A percentile compares a stretch with the other conserved stretches of the same genome.
phyloP scores from a whole-genome alignment of 2,888 invertebrate species.

The Neocrepidodera transversa region DNA sequence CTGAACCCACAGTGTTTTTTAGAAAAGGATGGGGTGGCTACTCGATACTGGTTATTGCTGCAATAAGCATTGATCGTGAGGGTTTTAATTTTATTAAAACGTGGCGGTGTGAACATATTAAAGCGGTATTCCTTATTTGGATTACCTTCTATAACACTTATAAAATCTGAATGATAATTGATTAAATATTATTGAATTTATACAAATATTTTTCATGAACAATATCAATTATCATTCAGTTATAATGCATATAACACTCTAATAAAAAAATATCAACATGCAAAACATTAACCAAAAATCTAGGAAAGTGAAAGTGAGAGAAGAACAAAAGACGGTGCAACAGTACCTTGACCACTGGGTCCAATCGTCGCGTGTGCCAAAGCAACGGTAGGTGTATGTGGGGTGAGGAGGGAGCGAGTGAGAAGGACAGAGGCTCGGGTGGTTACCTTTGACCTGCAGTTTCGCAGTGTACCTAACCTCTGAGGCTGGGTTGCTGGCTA shows the following conservation, averaged over 20 bases:
- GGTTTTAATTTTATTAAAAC: constrained; percentile 43
- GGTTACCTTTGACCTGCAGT: constrained; percentile 83
- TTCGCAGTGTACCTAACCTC: constrained; percentile 81
- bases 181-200: no score
- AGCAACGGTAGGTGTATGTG: constrained; percentile 59
- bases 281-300: constrained; percentile 38
- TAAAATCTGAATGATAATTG: constrained; percentile 11
- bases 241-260: background rate
- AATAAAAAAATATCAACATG: constrained; percentile 33
- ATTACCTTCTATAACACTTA: constrained; percentile 37
- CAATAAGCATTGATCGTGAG: constrained; percentile 46
- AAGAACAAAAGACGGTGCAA: constrained; percentile 67
- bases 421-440: constrained; percentile 55
- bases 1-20: constrained; percentile 22
- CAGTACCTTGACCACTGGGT: constrained; percentile 68
- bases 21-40: constrained; percentile 46
- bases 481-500: constrained; percentile 79
- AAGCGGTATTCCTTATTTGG: constrained; percentile 40
- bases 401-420: constrained; percentile 41
- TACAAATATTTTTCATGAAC: no score
- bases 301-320: constrained; percentile 42
- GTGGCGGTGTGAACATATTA: constrained; percentile 49
- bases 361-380: constrained; percentile 69
- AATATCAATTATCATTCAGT: no score
- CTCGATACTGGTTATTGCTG: constrained; percentile 42